These are phyloP conservation scores for Zoroaster sp. DNA, from an alignment of 53 echinoderm and acorn worm species.

Conservation along the genomic window DNA sequence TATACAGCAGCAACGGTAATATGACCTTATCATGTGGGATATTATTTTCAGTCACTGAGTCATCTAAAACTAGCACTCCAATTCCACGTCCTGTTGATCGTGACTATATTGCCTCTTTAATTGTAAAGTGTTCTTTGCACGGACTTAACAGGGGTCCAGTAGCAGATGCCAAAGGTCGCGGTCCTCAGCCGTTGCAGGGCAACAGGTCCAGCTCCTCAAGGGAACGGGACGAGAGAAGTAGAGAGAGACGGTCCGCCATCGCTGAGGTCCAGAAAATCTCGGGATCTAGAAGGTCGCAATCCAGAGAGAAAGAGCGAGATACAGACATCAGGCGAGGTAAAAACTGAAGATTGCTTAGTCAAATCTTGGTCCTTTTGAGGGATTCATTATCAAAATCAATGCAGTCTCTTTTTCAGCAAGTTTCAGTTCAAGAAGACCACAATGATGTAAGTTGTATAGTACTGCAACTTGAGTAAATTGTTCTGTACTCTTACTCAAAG, in stretches of 20 bases:
- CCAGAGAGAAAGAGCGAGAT: slow-evolving; percentile 55
- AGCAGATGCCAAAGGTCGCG: slow-evolving; percentile 27
- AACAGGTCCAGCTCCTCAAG: slow-evolving; percentile 70
- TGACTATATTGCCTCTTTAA: too few species aligned
- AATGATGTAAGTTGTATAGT: neutral
- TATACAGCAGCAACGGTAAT: too few species aligned
- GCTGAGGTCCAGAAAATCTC: slow-evolving; percentile 70
- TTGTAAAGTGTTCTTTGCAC: too few species aligned
- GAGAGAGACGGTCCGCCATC: slow-evolving; percentile 80
- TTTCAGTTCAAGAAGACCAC: too few species aligned
- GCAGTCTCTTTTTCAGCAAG: neutral
- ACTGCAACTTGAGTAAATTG: neutral
- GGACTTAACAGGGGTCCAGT: too few species aligned
- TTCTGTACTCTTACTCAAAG: neutral
- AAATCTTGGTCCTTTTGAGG: neutral
- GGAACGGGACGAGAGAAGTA: slow-evolving; percentile 55
- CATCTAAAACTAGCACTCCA: too few species aligned
- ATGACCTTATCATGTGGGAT: too few species aligned
- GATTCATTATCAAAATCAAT: neutral
- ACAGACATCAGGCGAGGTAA: slow-evolving; percentile 27
- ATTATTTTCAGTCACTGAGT: too few species aligned
- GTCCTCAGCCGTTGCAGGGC: slow-evolving; percentile 24
- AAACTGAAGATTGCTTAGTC: neutral
- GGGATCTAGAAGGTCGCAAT: slow-evolving; percentile 48
- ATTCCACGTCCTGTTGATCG: too few species aligned